Percentiles rank a stretch among this genome's conserved stretches.
These are phyloP conservation scores for Sorex maritimensis DNA, from an alignment of 2,797 vertebrate genomes.

Conservation along the genomic window DNA sequence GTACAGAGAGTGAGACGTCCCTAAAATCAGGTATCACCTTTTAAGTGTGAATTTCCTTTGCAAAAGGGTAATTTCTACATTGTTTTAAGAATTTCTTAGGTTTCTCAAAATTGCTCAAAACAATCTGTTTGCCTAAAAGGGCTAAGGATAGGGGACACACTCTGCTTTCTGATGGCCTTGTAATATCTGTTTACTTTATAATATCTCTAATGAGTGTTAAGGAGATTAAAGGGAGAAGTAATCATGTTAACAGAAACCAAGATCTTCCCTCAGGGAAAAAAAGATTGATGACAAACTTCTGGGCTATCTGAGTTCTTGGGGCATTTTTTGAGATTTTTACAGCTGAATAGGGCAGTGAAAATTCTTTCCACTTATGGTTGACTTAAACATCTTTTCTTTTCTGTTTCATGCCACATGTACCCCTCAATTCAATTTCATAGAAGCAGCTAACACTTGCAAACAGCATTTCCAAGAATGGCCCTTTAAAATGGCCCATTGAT, in stretches of 20 bases:
- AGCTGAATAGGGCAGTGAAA: neutral
- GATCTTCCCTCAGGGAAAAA: neutral
- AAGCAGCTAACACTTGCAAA: neutral
- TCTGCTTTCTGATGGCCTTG: neutral
- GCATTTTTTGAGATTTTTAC: neutral
- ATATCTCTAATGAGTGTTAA: constrained; percentile 4
- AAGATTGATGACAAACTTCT: neutral
- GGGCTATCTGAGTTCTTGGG: neutral
- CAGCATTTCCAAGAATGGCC: neutral
- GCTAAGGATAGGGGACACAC: too few relatives aligned
- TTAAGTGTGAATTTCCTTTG: neutral
- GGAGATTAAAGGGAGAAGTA: too few relatives aligned
- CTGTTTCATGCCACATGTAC: neutral
- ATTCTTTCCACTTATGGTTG: neutral
- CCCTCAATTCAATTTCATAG: neutral
- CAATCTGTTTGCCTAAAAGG: neutral
- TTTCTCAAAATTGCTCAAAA: neutral
- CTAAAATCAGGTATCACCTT: neutral
- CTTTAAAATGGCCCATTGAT: neutral
- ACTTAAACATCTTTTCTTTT: neutral
- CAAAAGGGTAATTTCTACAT: neutral
- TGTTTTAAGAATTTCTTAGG: neutral
- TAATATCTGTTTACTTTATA: neutral
- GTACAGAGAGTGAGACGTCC: too few relatives aligned
- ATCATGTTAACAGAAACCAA: neutral